Evolutionary conservation across 2,797 vertebrate genomes (phyloP), one percentile per base, ranked within the genome.

Genomic region (Tympanoctomys barrerae): DNA sequence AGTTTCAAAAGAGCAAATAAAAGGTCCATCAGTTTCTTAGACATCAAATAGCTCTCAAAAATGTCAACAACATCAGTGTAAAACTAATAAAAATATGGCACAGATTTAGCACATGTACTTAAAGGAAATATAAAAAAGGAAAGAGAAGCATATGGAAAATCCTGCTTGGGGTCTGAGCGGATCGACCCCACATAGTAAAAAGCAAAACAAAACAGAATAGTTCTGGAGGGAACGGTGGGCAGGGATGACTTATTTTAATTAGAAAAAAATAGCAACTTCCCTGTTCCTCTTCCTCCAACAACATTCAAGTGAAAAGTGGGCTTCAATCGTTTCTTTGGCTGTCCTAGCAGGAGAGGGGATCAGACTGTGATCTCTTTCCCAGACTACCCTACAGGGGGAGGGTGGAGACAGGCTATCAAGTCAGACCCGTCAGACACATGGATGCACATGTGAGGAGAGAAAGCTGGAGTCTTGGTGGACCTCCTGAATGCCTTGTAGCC

Each of bases 21-120:
- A 97, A 96, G n/a, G 49, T 70, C 94, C 83, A 70, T 26, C 42
- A 91, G 57, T 95, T 96, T 96, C 90, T 97, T 89, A 96, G 95
- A 96, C 87, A 94, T 96, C 92, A 97, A 94, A 97, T 85, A 94
- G 54, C 71, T 97, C 94, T 97, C 64, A 96, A 94, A 97, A 97
- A 97, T 97, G 94, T 95, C 95, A 97, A 94, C 93, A 96, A 87
- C 83, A 94, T 97, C 77, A 82, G 26, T 82, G 52, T 95, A 91
- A 96, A 97, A 92, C 94, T 95, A 96, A 96, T 93, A 95, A 97
- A 96, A 97, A 96, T 82, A 94, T 93, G 78, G 95, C 87, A 92
- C 86, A 89, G 83, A 97, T 97, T 97, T 96, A 97, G 61, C 92
- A 94, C 93, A 93, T 92, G 84, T 96, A 83, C 78, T 87, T 94